Conservation (phyloP, 2,113 vertebrate genomes). For the Nematolebias whitei region DNA sequence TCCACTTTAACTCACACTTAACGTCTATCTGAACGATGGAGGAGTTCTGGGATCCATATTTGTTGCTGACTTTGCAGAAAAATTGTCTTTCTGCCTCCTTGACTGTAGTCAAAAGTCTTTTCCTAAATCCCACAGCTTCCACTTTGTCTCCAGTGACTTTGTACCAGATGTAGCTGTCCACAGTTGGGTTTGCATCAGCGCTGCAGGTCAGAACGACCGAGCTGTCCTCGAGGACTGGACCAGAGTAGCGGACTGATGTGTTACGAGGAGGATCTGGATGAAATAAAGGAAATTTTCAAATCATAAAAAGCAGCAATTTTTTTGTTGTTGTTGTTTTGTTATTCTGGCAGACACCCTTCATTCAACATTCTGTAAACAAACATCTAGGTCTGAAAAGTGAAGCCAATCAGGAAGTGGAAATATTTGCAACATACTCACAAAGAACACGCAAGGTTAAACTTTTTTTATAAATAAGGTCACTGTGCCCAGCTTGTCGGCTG, state of each 20-base stretch:
- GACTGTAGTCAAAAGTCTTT: not conserved
- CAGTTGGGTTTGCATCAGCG: slow-evolving; percentile 65
- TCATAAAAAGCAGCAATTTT: not conserved
- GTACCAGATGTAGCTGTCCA: slow-evolving; percentile 71
- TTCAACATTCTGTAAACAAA: too few relatives aligned
- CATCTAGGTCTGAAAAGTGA: not conserved
- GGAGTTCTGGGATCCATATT: slow-evolving; percentile 61
- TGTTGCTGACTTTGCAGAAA: slow-evolving; percentile 60
- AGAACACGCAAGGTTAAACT: slow-evolving; percentile 47
- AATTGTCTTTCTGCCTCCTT: slow-evolving; percentile 44
- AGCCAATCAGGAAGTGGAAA: not conserved
- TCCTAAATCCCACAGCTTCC: slow-evolving; percentile 18
- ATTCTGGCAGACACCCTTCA: too few relatives aligned
- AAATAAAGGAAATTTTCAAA: not conserved
- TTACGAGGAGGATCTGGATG: slow-evolving; percentile 71
- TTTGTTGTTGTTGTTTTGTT: too few relatives aligned
- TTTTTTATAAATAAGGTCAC: slow-evolving; percentile 22
- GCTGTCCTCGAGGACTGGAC: slow-evolving; percentile 52
- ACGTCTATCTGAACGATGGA: slow-evolving; percentile 56
- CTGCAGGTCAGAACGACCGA: slow-evolving; percentile 65
- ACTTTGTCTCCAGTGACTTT: slow-evolving; percentile 43
- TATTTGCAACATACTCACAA: slow-evolving; percentile 49
- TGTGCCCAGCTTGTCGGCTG: slow-evolving; percentile 35
- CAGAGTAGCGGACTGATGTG: slow-evolving; percentile 46
- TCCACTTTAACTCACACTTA: slow-evolving; percentile 52